phyloP scores from a whole-genome alignment of 2,888 invertebrate species.

The Athetis lepigone region DNA sequence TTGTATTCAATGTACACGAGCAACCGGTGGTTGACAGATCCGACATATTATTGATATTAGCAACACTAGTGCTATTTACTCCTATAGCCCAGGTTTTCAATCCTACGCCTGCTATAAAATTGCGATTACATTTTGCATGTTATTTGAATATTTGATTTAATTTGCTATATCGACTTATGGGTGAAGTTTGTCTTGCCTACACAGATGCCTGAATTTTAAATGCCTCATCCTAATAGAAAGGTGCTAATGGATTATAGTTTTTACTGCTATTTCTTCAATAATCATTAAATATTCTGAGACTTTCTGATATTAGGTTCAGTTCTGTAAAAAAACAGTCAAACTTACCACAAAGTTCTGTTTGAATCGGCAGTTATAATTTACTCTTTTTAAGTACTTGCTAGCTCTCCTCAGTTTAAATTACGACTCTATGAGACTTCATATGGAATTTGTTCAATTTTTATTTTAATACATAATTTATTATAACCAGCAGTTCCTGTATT shows the following conservation, averaged over 20 bases:
- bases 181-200: neutral
- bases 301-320: neutral
- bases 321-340: too few species aligned
- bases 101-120: conserved; percentile 41
- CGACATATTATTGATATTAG: conserved; percentile 32
- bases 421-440: too few species aligned
- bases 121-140: conserved; percentile 39
- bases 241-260: neutral
- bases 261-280: neutral
- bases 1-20: conserved; percentile 35
- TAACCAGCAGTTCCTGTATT: neutral
- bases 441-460: neutral
- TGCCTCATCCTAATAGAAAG: neutral
- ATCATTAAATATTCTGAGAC: neutral
- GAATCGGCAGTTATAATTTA: too few species aligned
- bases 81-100: conserved; percentile 21
- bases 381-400: too few species aligned
- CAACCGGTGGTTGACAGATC: conserved; percentile 41
- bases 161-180: conserved; percentile 15
- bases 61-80: conserved; percentile 37
- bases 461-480: neutral
- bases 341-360: too few species aligned
- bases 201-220: conserved; percentile 15
- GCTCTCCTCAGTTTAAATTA: too few species aligned
- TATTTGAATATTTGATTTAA: conserved; percentile 44